Conservation (phyloP, 2,797 vertebrate genomes). For the Nasua narica region DNA sequence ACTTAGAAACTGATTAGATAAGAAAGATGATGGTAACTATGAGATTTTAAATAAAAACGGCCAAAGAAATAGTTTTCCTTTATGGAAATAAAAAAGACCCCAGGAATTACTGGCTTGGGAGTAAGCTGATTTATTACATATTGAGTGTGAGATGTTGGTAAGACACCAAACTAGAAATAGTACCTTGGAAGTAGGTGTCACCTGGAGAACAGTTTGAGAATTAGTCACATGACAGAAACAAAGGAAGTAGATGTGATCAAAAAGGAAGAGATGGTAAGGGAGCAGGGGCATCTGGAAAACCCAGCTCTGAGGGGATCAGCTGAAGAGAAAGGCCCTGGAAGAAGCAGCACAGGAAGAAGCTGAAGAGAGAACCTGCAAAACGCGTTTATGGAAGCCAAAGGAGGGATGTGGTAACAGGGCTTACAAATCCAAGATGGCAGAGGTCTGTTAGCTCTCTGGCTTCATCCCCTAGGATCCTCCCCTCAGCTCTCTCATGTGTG, state of each 20-base stretch:
- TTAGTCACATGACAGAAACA: background rate
- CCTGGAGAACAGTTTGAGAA: background rate
- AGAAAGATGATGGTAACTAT: background rate
- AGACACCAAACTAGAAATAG: background rate
- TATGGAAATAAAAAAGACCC: background rate
- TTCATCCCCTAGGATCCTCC: fast-evolving
- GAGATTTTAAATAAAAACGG: background rate
- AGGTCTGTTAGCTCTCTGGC: background rate
- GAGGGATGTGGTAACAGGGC: background rate
- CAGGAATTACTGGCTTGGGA: background rate
- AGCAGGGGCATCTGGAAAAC: background rate
- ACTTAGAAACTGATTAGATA: background rate
- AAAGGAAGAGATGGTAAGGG: background rate
- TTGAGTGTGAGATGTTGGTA: background rate
- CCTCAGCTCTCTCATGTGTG: background rate
- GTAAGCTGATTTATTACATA: background rate
- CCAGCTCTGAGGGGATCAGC: background rate
- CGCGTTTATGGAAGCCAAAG: background rate
- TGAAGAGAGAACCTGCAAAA: background rate
- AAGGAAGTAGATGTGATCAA: background rate
- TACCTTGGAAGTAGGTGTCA: background rate
- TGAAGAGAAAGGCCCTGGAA: background rate
- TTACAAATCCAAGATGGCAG: background rate
- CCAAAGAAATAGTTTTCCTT: background rate
- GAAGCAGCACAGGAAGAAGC: background rate